These are phyloP conservation scores for Lithophane semibrunnea DNA, from an alignment of 2,888 invertebrate genomes.

Conservation along the genomic window DNA sequence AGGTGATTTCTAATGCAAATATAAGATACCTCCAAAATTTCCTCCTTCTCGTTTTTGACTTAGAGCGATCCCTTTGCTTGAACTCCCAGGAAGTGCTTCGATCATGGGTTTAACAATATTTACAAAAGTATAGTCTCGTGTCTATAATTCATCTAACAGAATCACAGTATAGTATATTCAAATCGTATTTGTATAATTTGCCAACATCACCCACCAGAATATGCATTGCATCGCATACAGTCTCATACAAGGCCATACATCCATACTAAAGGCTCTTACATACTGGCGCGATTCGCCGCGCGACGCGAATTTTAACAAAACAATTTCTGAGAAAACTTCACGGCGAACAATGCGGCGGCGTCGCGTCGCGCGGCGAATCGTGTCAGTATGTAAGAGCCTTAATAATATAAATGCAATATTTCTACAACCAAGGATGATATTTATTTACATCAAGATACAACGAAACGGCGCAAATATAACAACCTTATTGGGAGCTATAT, in stretches of 20 bases:
- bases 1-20: not conserved
- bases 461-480: too few relatives aligned
- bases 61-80: not conserved
- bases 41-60: not conserved
- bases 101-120: not conserved
- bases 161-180: not conserved
- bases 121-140: not conserved
- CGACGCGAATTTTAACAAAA: too few relatives aligned
- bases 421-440: too few relatives aligned
- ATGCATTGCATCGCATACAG: constrained; percentile 55
- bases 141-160: not conserved
- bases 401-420: too few relatives aligned
- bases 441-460: too few relatives aligned
- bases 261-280: too few relatives aligned
- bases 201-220: constrained; percentile 17
- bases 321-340: too few relatives aligned
- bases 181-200: constrained; percentile 14
- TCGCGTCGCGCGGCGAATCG: too few relatives aligned
- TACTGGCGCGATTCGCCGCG: too few relatives aligned
- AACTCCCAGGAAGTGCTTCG: not conserved
- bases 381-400: too few relatives aligned
- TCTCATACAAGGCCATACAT: constrained; percentile 51
- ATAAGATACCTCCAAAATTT: not conserved
- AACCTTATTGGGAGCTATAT: too few relatives aligned
- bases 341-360: too few relatives aligned